Evolutionary conservation across 2,888 invertebrate genomes (phyloP).

Genomic region (Netelia inedita): DNA sequence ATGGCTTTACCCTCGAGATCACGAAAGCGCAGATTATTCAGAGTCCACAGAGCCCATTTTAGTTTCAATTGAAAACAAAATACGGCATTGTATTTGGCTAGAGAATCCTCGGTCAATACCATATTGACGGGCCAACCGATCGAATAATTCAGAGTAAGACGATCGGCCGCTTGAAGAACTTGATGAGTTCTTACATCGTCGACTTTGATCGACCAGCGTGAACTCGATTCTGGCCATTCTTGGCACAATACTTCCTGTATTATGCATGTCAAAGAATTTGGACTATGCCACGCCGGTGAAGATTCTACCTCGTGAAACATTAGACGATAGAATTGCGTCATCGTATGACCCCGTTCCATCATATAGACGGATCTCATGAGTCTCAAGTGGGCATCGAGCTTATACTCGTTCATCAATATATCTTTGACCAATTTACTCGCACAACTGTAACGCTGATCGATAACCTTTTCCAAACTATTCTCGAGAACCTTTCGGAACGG

Average conservation of each 20-base stretch:
- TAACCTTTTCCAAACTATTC: slow-evolving; percentile 82
- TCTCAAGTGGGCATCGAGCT: slow-evolving; percentile 84
- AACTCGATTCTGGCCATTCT: slow-evolving; percentile 84
- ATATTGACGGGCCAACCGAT: slow-evolving; percentile 84
- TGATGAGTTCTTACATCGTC: slow-evolving; percentile 76
- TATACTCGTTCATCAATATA: slow-evolving; percentile 85
- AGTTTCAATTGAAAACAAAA: slow-evolving; percentile 86
- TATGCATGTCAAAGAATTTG: slow-evolving; percentile 84
- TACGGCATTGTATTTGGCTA: slow-evolving; percentile 83
- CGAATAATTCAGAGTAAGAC: slow-evolving; percentile 81
- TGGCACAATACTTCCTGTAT: slow-evolving; percentile 85
- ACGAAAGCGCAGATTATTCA: slow-evolving; percentile 85
- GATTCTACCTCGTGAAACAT: slow-evolving; percentile 86
- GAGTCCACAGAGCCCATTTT: slow-evolving; percentile 86
- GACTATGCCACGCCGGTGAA: slow-evolving; percentile 84
- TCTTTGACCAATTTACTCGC: slow-evolving; percentile 86
- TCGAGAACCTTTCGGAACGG: slow-evolving; percentile 85
- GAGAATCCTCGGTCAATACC: slow-evolving; percentile 79
- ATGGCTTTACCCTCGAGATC: slow-evolving; percentile 79
- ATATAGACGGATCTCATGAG: slow-evolving; percentile 86
- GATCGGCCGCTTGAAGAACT: slow-evolving; percentile 80
- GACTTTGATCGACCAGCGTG: slow-evolving; percentile 82
- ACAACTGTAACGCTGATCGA: slow-evolving; percentile 83
- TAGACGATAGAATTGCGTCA: slow-evolving; percentile 86
- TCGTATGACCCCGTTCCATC: slow-evolving; percentile 86